Conservation (phyloP, 2,797 vertebrate species). For the Sebastes vulpes region DNA sequence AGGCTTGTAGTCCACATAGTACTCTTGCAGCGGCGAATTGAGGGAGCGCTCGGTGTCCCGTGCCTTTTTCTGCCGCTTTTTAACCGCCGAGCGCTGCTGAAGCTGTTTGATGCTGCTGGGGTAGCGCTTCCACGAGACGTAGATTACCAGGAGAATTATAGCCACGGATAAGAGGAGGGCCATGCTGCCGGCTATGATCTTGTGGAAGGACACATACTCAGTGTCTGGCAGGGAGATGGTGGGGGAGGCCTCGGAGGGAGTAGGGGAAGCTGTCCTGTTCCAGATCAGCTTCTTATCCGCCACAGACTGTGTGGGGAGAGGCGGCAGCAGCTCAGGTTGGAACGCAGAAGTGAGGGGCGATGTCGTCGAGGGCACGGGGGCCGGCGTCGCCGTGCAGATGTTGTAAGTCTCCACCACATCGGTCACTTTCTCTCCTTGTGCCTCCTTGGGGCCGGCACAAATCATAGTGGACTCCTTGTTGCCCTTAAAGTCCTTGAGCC, state of each 20-base stretch:
- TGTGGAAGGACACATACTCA: slow-evolving; percentile 96
- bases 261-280: slow-evolving; percentile 77
- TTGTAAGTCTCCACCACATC: slow-evolving; percentile 93
- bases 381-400: slow-evolving; percentile 90
- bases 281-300: slow-evolving; percentile 81
- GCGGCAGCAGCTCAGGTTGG: slow-evolving; percentile 82
- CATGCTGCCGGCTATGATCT: slow-evolving; percentile 95
- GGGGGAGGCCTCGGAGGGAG: slow-evolving; percentile 81
- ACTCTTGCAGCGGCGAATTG: slow-evolving; percentile 97
- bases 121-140: slow-evolving; percentile 97
- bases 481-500: slow-evolving; percentile 96
- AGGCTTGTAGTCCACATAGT: slow-evolving; percentile 99
- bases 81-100: slow-evolving; percentile 94
- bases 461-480: slow-evolving; percentile 96
- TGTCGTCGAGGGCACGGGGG: slow-evolving; percentile 86
- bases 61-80: slow-evolving; percentile 93
- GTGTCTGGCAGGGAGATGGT: slow-evolving; percentile 89
- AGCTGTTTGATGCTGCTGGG: slow-evolving; percentile 97
- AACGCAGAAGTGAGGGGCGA: slow-evolving; percentile 82
- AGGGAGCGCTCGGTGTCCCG: slow-evolving; percentile 93
- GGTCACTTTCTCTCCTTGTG: slow-evolving; percentile 94
- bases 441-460: slow-evolving; percentile 93
- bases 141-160: slow-evolving; percentile 97
- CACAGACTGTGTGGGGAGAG: slow-evolving; percentile 84
- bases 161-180: slow-evolving; percentile 96